Evolutionary conservation across 2,888 invertebrate species (phyloP), one percentile per base, ranked within the genome.

Genomic region (Furcula furcula): DNA sequence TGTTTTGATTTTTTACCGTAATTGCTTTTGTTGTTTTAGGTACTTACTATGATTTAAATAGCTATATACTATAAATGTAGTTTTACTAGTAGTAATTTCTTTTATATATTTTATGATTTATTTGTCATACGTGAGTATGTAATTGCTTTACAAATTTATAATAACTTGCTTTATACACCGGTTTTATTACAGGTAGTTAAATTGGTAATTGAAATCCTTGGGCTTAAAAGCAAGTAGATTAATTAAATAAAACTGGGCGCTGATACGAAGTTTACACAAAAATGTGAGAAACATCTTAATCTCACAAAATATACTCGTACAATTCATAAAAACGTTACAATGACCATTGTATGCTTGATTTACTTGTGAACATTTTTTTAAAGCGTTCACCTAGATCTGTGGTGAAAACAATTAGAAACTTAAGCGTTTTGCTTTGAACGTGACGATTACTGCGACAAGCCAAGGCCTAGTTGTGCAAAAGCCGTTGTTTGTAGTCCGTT

Each of bases 401-500:
- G 39, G 44, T 48, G 42, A 45, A 49, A 56, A 56, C 61, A 67
- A 69, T 73, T 69, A 73, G 62, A 70, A 70, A 70, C 61, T 57
- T 53, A 54, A 61, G 43, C 59, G 54, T 58, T 62, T 65, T 58
- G 60, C 48, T 43, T 52, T 47, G 55, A 58, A 69, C 71, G 65
- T 69, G 70, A 67, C 63, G 55, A 66, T 65, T 54, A 59, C 55
- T 53, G 56, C 53, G 65, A 63, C 66, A 64, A 61, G 54, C 54
- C 57, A 61, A 76, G 72, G 65, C 76, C 75, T 68, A 74, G 63
- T 74, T 80, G 77, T 80, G 75, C 78, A 73, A 76, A 79, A 77
- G 71, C 78, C 77, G 76, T 80, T 76, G 70, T 55, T 80, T 76
- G 70, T 55, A 58, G 62, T 55, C 79, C 80, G 80, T 78, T 81